Evolutionary conservation across 2,888 invertebrate genomes (phyloP), one percentile per base, ranked within the genome.

Genomic region (Bellardia pandia): DNA sequence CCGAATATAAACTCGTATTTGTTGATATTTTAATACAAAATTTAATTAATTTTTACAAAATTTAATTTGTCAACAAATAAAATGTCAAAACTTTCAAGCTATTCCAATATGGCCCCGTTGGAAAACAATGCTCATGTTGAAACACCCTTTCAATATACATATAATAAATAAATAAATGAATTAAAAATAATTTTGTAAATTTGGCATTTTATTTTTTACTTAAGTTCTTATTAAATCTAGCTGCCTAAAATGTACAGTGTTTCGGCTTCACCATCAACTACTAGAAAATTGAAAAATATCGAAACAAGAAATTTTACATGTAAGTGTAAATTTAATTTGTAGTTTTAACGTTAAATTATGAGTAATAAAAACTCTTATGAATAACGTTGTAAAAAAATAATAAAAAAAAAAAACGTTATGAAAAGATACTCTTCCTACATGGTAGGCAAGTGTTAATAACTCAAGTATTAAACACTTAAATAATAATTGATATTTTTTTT

Each of bases 251-350:
- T 45, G 11, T 51, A 51, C 2, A 14, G 48, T 48, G 14, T 48
- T n/a, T 48, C 4, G 1, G 5, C 4, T 45, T 48, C 14, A 14
- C 14, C 13, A 3, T 13, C 14, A 51, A 51, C 51, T 51, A 51
- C 6, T n/a, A 13, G 6, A 7, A 4, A 13, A n/a, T 14, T 30
- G 11, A 30, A 58, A 30, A 2, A 16, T 0, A 53, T 16, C 30
- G 30, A 4, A 11, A 13, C 58, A 7, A 33, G 11, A 58, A 30
- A 33, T 3, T 30, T 82, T 82, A 53, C 82, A 69, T 69, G 76
- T 23, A 82, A 40, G 82, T 82, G 76, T 48, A 76, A 82, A 82
- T 82, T 82, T 30, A 76, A 69, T 82, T 75, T 75, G 30, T 40
- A 75, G 23, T 58, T 45, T 56, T 71, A 13, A 42, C 40, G 16